These are phyloP conservation scores for Semotilus atromaculatus DNA, from an alignment of 2,797 vertebrate genomes.

Conservation along the genomic window DNA sequence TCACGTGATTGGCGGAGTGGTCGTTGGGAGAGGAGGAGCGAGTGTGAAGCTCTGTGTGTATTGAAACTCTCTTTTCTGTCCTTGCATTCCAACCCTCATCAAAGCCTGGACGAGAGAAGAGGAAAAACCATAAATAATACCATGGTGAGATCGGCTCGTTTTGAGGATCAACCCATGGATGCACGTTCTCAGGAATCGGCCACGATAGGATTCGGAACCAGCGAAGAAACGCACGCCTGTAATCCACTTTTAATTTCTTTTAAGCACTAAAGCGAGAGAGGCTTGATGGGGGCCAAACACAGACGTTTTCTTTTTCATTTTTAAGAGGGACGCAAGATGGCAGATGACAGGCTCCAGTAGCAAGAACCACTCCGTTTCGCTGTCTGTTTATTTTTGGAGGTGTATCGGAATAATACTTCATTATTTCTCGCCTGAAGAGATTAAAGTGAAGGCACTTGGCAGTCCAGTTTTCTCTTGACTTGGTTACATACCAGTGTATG, in stretches of 20 bases:
- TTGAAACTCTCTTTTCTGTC: conserved; percentile 75
- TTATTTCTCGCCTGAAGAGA: conserved; percentile 33
- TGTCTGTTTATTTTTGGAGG: conserved; percentile 65
- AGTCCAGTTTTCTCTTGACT: conserved; percentile 33
- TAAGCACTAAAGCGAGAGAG: conserved; percentile 66
- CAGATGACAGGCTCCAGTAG: conserved; percentile 83
- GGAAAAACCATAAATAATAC: conserved; percentile 72
- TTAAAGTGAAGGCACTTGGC: conserved; percentile 41
- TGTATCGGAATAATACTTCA: conserved; percentile 48
- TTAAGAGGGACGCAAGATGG: conserved; percentile 84
- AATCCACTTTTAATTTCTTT: conserved; percentile 65
- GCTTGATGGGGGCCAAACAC: conserved; percentile 58
- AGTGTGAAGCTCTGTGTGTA: conserved; percentile 64
- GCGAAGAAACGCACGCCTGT: conserved; percentile 38
- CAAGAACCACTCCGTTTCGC: conserved; percentile 76
- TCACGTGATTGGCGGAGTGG: conserved; percentile 81
- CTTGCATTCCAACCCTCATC: conserved; percentile 82
- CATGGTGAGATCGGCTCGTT: conserved; percentile 57
- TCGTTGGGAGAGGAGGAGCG: conserved; percentile 75
- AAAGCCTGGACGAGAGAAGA: conserved; percentile 72
- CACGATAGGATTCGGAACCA: conserved; percentile 44
- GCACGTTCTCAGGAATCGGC: conserved; percentile 62
- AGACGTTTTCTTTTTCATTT: conserved; percentile 62
- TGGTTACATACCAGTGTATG: conserved; percentile 36
- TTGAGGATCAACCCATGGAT: conserved; percentile 70